A percentile compares a stretch with the other conserved stretches of the same genome.
Conservation (phyloP, 2,113 vertebrate species). For the Toxotes chatareus region DNA sequence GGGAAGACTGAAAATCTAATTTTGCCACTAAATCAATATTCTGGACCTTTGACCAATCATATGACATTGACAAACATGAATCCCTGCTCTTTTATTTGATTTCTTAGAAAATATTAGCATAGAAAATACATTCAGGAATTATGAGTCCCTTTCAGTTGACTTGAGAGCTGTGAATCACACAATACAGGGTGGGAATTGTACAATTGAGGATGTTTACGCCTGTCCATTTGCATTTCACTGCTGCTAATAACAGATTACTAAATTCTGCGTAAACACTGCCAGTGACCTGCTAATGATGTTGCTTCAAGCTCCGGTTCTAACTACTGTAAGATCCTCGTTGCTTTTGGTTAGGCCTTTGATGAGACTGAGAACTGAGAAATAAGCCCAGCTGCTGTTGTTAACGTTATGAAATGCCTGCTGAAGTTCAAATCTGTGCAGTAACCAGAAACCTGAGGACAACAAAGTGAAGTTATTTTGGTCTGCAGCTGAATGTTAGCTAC, state of each 20-base stretch:
- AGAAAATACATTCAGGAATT: constrained; percentile 29
- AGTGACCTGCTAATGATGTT: constrained; percentile 55
- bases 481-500: background rate
- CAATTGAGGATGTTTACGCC: constrained; percentile 8
- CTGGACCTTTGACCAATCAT: constrained; percentile 40
- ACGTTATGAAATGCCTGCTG: constrained; percentile 19
- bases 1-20: constrained; percentile 58
- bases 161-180: constrained; percentile 30
- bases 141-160: constrained; percentile 35
- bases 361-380: constrained; percentile 8
- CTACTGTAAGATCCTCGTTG: background rate
- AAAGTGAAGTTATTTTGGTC: constrained; percentile 21
- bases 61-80: constrained; percentile 59
- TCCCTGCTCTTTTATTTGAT: constrained; percentile 45
- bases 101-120: constrained; percentile 46
- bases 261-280: constrained; percentile 21
- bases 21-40: constrained; percentile 59
- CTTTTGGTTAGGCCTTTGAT: constrained; percentile 43
- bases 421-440: constrained; percentile 4
- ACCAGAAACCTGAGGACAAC: constrained; percentile 20
- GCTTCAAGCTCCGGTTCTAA: constrained; percentile 12
- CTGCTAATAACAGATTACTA: constrained; percentile 25
- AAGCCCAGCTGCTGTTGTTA: constrained; percentile 6
- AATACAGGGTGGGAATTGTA: constrained; percentile 18
- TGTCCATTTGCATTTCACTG: constrained; percentile 44